Conservation (phyloP, 2,113 vertebrate genomes). For the Platycercus adscitus region DNA sequence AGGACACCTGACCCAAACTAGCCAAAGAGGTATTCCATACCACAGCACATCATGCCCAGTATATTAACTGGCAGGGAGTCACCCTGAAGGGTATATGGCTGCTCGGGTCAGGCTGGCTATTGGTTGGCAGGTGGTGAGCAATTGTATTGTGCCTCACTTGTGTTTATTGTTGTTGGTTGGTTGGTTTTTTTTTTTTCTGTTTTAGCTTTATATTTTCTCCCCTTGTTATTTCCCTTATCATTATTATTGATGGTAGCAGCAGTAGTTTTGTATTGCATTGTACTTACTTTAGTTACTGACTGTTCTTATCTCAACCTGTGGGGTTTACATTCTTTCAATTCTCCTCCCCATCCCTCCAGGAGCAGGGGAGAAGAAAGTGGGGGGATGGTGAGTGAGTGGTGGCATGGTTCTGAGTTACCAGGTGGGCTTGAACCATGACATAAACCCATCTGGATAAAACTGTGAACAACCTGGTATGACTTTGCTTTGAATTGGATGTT, state of each 20-base stretch:
- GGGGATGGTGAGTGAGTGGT: not conserved
- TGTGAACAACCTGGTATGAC: not conserved
- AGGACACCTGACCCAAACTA: not conserved
- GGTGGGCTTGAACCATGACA: not conserved
- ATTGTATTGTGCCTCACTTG: not conserved
- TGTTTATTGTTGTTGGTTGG: not conserved
- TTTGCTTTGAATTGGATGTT: not conserved
- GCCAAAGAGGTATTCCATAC: not conserved
- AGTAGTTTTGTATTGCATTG: not conserved
- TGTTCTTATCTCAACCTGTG: not conserved
- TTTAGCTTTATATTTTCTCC: not conserved
- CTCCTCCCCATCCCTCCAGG: not conserved
- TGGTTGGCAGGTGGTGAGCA: not conserved
- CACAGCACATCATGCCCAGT: not conserved
- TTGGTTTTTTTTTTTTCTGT: not conserved
- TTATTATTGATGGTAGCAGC: not conserved
- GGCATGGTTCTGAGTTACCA: not conserved
- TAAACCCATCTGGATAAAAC: not conserved
- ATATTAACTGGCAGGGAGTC: not conserved
- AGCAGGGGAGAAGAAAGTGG: not conserved
- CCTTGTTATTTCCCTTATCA: not conserved
- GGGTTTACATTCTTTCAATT: not conserved
- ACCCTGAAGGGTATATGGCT: not conserved
- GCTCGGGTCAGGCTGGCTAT: not conserved
- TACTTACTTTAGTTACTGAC: not conserved